A percentile compares a stretch with the other conserved stretches of the same genome.
phyloP scores from a whole-genome alignment of 2,113 vertebrate genomes.

The Myrmecophaga tridactyla region DNA sequence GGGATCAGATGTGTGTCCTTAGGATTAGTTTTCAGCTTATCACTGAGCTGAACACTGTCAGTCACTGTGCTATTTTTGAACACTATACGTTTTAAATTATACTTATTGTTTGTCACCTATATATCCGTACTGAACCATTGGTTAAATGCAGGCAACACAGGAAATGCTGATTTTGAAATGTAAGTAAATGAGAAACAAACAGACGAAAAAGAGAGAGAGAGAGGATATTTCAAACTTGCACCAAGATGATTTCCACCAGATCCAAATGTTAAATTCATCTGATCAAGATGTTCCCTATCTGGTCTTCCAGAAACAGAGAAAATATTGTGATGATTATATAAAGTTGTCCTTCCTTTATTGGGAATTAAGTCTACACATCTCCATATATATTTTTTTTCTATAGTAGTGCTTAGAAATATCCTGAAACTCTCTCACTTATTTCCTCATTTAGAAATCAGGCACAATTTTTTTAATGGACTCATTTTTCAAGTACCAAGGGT shows the following conservation, averaged over 20 bases:
- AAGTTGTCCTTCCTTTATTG: neutral
- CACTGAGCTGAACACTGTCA: neutral
- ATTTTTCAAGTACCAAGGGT: too few species aligned
- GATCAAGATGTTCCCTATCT: neutral
- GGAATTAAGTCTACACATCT: neutral
- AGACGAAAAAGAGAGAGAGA: neutral
- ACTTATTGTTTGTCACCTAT: neutral
- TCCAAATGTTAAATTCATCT: neutral
- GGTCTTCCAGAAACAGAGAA: constrained; percentile 4
- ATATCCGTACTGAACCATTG: neutral
- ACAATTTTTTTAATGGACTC: neutral
- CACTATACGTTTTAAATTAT: neutral
- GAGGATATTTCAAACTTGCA: constrained; percentile 22
- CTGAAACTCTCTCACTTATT: neutral
- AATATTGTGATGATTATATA: neutral
- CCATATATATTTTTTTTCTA: neutral
- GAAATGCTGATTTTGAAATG: constrained; percentile 27
- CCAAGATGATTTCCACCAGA: neutral
- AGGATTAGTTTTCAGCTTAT: neutral
- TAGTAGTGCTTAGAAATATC: neutral
- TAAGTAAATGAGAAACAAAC: constrained; percentile 47
- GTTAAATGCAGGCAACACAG: neutral
- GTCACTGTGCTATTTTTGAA: neutral
- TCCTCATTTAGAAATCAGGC: neutral
- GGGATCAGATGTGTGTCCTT: neutral